These are phyloP conservation scores for Dryocosmus kuriphilus DNA, from an alignment of 2,888 invertebrate species.

Conservation along the genomic window DNA sequence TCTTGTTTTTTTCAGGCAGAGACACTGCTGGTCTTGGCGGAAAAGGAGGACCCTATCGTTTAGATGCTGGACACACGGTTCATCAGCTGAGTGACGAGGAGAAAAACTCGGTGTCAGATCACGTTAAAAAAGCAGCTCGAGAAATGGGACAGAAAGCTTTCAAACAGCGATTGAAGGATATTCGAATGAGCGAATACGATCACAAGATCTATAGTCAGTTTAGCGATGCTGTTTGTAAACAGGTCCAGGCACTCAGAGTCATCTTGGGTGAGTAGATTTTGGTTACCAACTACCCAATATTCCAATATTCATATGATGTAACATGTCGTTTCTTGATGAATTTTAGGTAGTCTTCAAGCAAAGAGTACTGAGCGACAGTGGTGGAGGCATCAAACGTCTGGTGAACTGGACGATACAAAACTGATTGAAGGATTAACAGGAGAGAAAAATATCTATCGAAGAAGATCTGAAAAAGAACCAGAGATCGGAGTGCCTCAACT, in stretches of 20 bases:
- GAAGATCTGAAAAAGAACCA: conserved; percentile 91
- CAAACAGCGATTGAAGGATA: conserved; percentile 91
- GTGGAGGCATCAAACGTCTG: conserved; percentile 95
- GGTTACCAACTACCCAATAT: background rate
- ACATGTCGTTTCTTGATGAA: too few relatives aligned
- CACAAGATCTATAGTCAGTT: conserved; percentile 92
- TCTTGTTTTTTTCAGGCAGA: conserved; percentile 76
- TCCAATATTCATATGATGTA: too few relatives aligned
- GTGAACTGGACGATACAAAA: conserved; percentile 96
- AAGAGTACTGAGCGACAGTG: conserved; percentile 96
- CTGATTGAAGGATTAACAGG: conserved; percentile 96
- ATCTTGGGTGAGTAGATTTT: conserved; percentile 83
- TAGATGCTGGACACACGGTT: conserved; percentile 96
- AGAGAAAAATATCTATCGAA: conserved; percentile 93
- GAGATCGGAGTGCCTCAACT: conserved; percentile 92
- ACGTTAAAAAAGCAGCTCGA: conserved; percentile 91
- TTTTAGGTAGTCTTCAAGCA: conserved; percentile 86
- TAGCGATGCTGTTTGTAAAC: conserved; percentile 86
- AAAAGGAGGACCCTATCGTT: conserved; percentile 95
- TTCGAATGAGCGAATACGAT: conserved; percentile 96
- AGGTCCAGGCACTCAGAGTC: conserved; percentile 91
- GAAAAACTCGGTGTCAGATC: conserved; percentile 93
- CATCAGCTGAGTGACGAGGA: conserved; percentile 94
- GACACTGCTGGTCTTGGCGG: conserved; percentile 98
- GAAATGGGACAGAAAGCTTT: conserved; percentile 96